Evolutionary conservation across 35 echinoderm and acorn worm species (phyloP).

Genomic region (Anneissia japonica): DNA sequence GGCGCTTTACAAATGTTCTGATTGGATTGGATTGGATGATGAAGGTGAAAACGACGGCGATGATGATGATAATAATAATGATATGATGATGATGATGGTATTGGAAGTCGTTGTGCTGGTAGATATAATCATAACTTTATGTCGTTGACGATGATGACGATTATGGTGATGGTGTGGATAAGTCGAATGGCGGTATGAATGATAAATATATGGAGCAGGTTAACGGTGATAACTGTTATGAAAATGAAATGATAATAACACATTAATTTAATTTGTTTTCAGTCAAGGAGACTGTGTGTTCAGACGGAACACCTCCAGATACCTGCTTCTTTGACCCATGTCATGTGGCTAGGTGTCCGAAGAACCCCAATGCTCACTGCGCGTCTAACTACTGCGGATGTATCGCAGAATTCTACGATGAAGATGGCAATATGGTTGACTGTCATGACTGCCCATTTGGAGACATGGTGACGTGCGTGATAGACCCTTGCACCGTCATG

Average conservation of each 20-base stretch:
- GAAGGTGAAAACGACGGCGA: too few species aligned
- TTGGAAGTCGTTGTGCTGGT: too few species aligned
- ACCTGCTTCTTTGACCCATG: not conserved
- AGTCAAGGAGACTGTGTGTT: not conserved
- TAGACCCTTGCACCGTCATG: not conserved
- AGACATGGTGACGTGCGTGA: not conserved
- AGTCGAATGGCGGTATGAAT: too few species aligned
- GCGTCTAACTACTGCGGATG: constrained; percentile 7
- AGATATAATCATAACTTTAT: too few species aligned
- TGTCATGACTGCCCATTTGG: not conserved
- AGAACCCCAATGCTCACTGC: not conserved
- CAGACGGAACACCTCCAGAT: not conserved
- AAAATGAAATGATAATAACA: too few species aligned
- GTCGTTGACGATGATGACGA: too few species aligned
- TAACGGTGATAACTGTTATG: too few species aligned
- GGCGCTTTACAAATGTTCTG: too few species aligned
- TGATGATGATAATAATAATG: too few species aligned
- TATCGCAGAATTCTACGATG: constrained; percentile 7
- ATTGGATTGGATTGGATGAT: too few species aligned
- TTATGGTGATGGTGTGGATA: too few species aligned
- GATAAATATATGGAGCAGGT: not conserved
- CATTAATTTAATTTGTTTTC: not conserved
- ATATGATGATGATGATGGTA: too few species aligned
- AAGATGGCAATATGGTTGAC: not conserved
- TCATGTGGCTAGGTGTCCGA: not conserved